phyloP scores from a whole-genome alignment of 2,888 invertebrate genomes.

The Sarcophaga variegata region DNA sequence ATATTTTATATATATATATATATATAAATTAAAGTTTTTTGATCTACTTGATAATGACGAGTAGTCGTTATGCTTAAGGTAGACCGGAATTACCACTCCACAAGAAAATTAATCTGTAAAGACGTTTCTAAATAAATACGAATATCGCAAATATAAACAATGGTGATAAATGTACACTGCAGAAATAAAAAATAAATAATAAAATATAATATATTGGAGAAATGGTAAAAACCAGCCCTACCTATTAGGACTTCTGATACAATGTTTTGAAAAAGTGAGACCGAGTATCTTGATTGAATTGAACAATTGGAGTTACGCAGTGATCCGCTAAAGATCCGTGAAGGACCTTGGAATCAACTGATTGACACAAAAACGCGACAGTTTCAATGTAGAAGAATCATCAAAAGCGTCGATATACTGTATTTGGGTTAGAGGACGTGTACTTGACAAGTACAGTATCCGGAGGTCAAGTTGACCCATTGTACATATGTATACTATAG shows the following conservation, averaged over 20 bases:
- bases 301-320: conserved; percentile 50
- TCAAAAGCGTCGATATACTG: neutral
- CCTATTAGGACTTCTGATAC: neutral
- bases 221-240: too few species aligned
- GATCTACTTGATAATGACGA: neutral
- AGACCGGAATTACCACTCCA: conserved; percentile 1
- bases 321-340: conserved; percentile 35
- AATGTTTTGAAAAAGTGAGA: conserved; percentile 42
- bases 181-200: neutral
- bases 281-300: conserved; percentile 52
- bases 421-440: neutral
- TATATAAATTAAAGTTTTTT: neutral
- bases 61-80: neutral
- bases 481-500: too few species aligned
- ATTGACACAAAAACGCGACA: conserved; percentile 29
- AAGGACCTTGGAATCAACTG: neutral
- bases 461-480: too few species aligned
- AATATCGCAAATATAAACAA: neutral
- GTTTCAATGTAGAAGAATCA: conserved; percentile 46
- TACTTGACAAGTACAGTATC: too few species aligned
- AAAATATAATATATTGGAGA: too few species aligned
- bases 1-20: neutral
- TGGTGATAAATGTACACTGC: neutral
- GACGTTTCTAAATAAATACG: neutral
- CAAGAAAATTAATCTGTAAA: neutral